Conservation (phyloP, 92 coral and sea anemone species). For the Meandrina meandrites region DNA sequence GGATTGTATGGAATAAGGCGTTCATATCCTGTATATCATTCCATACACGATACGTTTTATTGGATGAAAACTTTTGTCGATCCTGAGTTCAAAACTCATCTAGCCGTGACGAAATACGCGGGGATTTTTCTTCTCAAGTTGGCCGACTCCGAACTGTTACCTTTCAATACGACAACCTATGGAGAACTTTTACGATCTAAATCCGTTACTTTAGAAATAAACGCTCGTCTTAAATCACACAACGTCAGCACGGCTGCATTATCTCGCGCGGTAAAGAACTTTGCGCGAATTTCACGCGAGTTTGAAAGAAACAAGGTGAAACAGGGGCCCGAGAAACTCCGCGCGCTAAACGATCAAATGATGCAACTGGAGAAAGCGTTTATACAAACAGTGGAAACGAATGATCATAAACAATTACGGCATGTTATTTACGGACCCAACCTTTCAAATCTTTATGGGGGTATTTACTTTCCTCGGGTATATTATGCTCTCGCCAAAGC, state of each 20-base stretch:
- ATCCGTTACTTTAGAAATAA: conserved; percentile 14
- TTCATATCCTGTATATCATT: conserved; percentile 90
- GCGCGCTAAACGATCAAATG: conserved; percentile 83
- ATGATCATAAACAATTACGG: conserved; percentile 50
- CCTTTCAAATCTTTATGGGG: conserved; percentile 58
- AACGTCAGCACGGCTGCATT: conserved; percentile 54
- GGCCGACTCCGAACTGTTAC: conserved; percentile 68
- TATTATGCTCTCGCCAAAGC: conserved; percentile 53
- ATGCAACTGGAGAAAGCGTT: conserved; percentile 80
- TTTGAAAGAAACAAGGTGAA: conserved; percentile 55
- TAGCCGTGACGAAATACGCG: conserved; percentile 80
- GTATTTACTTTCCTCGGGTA: conserved; percentile 63
- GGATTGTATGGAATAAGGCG: conserved; percentile 62
- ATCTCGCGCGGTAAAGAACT: conserved; percentile 55
- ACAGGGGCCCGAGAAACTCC: conserved; percentile 30
- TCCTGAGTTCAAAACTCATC: conserved; percentile 86
- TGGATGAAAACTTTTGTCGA: conserved; percentile 89
- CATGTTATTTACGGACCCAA: conserved; percentile 73
- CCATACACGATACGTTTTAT: conserved; percentile 75
- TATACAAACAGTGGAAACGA: conserved; percentile 51
- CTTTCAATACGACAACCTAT: conserved; percentile 73
- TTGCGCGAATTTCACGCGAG: conserved; percentile 46
- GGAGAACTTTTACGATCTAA: conserved; percentile 45
- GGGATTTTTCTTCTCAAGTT: conserved; percentile 68
- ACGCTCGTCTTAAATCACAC: conserved; percentile 33